Evolutionary conservation across 2,888 invertebrate species (phyloP), one percentile per base, ranked within the genome.

Genomic region (Tortrix viridana): DNA sequence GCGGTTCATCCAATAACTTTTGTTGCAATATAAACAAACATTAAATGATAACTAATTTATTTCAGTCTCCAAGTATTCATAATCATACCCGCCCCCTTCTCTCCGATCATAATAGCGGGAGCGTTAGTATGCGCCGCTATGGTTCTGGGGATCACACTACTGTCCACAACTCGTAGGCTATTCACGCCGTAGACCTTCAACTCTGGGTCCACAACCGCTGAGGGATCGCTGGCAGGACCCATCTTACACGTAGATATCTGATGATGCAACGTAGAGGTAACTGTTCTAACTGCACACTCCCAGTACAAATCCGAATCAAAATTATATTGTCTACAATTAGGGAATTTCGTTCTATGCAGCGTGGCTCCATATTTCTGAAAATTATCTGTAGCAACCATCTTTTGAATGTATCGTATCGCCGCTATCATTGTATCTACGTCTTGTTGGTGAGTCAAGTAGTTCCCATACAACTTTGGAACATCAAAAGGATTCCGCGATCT

Each of bases 211-310:
- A 95, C 95, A 0, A 95, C 94, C 0, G 95, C 93, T 0, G 89
- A 85, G 0, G 90, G 80, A 74, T 95, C 95, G 0, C 81, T 74
- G 0, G 73, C 50, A 0, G 94, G 93, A 0, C 95, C 95, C 95
- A 95, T 95, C 79, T 94, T 95, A 70, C 95, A 95, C 0, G 95
- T 95, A 1, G 95, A 93, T 50, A 94, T 92, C 73, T 95, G 95
- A 78, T 96, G 95, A 73, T 95, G 95, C 43, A 95, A 90, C 0
- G 95, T 95, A 2, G 94, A 84, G 0, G 94, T 94, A 23, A 94
- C 75, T 0, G 93, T 89, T 48, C 94, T 87, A 3, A 95, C 80
- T 23, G 93, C 88, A 73, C 96, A 96, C 72, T 93, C 94, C 95
- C 95, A 95, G 73, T 95, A 96, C 1, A 85, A 88, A 70, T 95